Base-by-base conservation (phyloP, 2,888 invertebrate species). In the Coelopa pilipes region DNA sequence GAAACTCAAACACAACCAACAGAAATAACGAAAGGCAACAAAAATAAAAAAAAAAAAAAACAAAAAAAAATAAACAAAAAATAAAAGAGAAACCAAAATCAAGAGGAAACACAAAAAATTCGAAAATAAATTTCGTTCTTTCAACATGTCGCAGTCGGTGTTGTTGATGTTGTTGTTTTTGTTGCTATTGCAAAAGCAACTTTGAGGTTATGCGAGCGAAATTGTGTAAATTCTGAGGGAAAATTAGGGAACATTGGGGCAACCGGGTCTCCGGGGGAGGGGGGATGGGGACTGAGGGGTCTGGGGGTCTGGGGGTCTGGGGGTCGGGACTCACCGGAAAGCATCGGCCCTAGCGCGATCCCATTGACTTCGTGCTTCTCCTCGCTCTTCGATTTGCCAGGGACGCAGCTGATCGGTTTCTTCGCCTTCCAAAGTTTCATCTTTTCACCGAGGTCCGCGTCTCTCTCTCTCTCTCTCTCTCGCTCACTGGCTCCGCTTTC, bases 351-450 rank as follows among this genome's bases (percentile, higher is more conserved):
- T 80, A 86, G 78, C 76, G 85, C 83, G 77, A 87, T 86, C 76
- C 82, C 81, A 75, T 78, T 81, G 24, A 77, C 74, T 50, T 80
- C 82, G 74, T 69, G 78, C 79, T 75, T 82, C 78, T 83, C 81
- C 71, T 87, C 86, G 78, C 80, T 84, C 77, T 85, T 86, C 57
- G 85, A 85, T 77, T 85, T 87, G 75, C 87, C 87, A 46, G 87
- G 86, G 70, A 87, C 87, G 80, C 87, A 87, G 80, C 86, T 85
- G 70, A 86, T 86, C 72, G 87, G 85, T 74, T 88, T 88, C 77
- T 87, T 88, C 3, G 88, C 84, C 79, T 88, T 88, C 87, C 87
- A 88, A 82, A 88, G 79, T 81, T 88, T 88, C 88, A 88, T 88
- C 78, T 78, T 80, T 49, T 49, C 7, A 34, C 65, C 15, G 24